phyloP scores from a whole-genome alignment of 1,140 invertebrate species.

The Drosophila obscura region DNA sequence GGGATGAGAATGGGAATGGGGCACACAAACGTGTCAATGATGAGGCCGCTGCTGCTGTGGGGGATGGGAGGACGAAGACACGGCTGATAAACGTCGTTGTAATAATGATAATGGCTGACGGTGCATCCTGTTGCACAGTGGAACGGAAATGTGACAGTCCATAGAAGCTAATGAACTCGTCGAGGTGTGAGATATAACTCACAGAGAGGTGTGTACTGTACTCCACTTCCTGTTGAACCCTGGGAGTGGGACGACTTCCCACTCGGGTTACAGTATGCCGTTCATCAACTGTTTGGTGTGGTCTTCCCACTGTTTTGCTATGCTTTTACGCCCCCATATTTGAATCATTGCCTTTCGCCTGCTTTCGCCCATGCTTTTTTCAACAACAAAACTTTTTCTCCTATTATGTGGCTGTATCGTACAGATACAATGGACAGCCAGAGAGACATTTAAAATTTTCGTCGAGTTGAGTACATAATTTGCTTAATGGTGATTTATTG shows the following conservation, averaged over 20 bases:
- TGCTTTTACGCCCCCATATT: neutral
- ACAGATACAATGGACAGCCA: conserved; percentile 61
- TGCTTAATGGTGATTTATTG: conserved; percentile 80
- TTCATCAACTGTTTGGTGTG: no score
- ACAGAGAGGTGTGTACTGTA: neutral
- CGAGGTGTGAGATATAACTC: conserved; percentile 1
- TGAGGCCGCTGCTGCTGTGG: conserved; percentile 14
- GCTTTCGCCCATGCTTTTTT: neutral
- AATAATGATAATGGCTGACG: conserved; percentile 75
- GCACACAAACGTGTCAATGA: conserved; percentile 74
- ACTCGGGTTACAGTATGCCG: no score
- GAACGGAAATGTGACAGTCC: conserved; percentile 26
- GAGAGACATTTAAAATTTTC: conserved; percentile 69
- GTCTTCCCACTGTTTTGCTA: no score
- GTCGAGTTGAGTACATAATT: conserved; percentile 78
- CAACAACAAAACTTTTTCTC: conserved; percentile 17
- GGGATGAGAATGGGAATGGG: neutral
- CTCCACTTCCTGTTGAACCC: conserved; percentile 6
- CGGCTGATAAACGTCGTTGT: conserved; percentile 62
- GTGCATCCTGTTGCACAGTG: conserved; percentile 60
- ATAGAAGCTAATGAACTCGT: conserved; percentile 37
- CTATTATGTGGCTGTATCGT: conserved; percentile 19
- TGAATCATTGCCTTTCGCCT: conserved; percentile 25
- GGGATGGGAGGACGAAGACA: conserved; percentile 1
- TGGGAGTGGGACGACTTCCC: no score